phyloP scores from a whole-genome alignment of 2,797 vertebrate genomes.

The Sphaeramia orbicularis region DNA sequence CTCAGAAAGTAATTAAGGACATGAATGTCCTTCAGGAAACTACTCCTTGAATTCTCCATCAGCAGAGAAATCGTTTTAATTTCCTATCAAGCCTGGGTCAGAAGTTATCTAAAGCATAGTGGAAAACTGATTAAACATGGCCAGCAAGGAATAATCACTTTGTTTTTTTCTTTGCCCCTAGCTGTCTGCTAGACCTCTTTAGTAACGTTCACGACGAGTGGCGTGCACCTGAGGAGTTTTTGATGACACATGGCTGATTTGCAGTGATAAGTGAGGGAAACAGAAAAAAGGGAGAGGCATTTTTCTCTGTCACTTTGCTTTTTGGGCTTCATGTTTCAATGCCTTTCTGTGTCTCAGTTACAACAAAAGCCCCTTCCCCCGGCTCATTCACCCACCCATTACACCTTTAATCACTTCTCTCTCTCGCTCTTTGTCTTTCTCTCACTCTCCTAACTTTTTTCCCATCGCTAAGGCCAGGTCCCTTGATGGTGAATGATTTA shows the following conservation, averaged over 20 bases:
- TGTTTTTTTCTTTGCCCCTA: conserved; percentile 46
- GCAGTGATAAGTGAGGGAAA: conserved; percentile 52
- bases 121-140: conserved; percentile 75
- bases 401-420: conserved; percentile 62
- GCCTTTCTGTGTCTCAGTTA: conserved; percentile 23
- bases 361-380: conserved; percentile 16
- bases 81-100: conserved; percentile 70
- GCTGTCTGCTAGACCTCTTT: conserved; percentile 23
- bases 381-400: conserved; percentile 44
- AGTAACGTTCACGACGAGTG: conserved; percentile 27
- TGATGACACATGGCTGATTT: conserved; percentile 51
- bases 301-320: conserved; percentile 72
- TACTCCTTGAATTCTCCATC: conserved; percentile 55
- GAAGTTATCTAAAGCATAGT: conserved; percentile 73
- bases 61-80: conserved; percentile 67
- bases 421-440: not conserved
- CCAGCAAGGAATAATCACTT: conserved; percentile 65
- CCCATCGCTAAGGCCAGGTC: conserved; percentile 13
- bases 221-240: conserved; percentile 22
- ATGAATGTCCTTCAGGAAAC: conserved; percentile 70
- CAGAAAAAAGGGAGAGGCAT: conserved; percentile 29
- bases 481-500: conserved; percentile 32
- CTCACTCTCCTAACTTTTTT: conserved; percentile 3
- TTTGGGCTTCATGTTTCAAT: conserved; percentile 71
- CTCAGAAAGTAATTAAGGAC: conserved; percentile 69